phyloP scores from a whole-genome alignment of 1,140 invertebrate species.

The Lamellibrachia luymesi region DNA sequence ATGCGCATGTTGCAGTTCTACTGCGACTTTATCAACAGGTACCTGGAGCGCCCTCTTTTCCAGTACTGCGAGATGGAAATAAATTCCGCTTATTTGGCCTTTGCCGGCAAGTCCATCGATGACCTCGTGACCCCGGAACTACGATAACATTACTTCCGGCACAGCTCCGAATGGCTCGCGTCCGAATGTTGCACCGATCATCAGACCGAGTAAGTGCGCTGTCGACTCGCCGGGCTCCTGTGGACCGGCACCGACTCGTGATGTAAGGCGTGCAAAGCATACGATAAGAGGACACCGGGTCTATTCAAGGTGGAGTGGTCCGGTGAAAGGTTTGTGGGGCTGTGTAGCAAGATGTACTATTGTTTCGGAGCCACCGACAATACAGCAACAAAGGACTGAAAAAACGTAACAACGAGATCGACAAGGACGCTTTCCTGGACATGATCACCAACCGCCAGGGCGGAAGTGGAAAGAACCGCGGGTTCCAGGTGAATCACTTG shows the following conservation, averaged over 20 bases:
- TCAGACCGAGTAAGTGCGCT: background rate
- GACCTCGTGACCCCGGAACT: conserved; percentile 28
- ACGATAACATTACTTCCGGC: conserved; percentile 18
- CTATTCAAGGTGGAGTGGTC: conserved; percentile 19
- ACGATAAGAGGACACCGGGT: conserved; percentile 10
- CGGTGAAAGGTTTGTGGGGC: background rate
- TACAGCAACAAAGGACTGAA: background rate
- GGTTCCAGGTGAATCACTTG: background rate
- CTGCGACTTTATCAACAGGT: too few species aligned
- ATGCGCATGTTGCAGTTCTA: too few species aligned
- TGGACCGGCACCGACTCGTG: background rate
- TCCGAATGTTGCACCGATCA: background rate
- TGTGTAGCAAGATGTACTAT: conserved; percentile 14
- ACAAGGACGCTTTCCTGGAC: background rate
- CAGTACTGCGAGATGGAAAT: too few species aligned
- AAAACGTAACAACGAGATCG: background rate
- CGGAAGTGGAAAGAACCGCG: too few species aligned
- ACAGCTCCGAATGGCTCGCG: background rate
- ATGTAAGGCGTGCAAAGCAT: background rate
- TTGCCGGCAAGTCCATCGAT: conserved; percentile 21
- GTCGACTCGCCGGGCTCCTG: background rate
- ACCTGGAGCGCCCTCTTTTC: too few species aligned
- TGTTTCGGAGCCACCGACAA: too few species aligned
- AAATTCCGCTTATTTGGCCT: too few species aligned
- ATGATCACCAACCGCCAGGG: too few species aligned